Base-by-base conservation (phyloP, 1,140 invertebrate genomes). In the Nixonia krombeini region DNA sequence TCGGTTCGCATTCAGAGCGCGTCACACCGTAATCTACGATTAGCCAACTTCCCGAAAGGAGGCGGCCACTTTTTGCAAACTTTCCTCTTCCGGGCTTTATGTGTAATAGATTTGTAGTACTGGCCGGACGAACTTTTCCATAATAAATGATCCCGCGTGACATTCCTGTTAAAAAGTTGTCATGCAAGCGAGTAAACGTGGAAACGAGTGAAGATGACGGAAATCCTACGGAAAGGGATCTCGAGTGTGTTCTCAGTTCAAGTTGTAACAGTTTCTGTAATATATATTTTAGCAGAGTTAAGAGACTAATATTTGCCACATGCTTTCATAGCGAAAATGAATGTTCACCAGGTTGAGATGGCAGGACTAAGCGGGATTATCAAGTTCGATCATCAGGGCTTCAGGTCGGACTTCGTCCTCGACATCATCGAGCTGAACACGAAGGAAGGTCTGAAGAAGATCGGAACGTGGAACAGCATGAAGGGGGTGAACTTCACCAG, bases 371-470 rank as follows among this genome's bases (percentile, higher is more conserved):
- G 96, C 0, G 96, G 96, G 26, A 90, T 93, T 9, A 96, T 98
- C 62, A 95, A 96, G 81, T 98, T 98, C 80, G 95, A 97, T 85
- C 93, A 96, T 78, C 91, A 96, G 86, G 96, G 96, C 23, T 96
- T 95, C 80, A 87, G 96, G 52, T 93, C 93, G 1, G 94, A 97
- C 82, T 96, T 97, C 75, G 90, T 92, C 62, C 86, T 98, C 31
- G 94, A 96, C 76, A 93, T 98, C 58, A 91, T 97, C 25, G 95
- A 97, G 79, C 86, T 98, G 26, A 85, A 84, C 61, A 92, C 89
- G 17, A 91, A 93, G 71, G 90, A 91, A 25, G 93, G 93, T 0
- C 82, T 95, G 33, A 89, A 90, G 58, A 93, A 94, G 81, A 93
- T 96, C 37, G 95, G 95, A 10, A 92, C 90, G 10, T 97, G 95